These are phyloP conservation scores for Gonocerus acuteangulatus DNA, from an alignment of 2,888 invertebrate species.

Conservation along the genomic window DNA sequence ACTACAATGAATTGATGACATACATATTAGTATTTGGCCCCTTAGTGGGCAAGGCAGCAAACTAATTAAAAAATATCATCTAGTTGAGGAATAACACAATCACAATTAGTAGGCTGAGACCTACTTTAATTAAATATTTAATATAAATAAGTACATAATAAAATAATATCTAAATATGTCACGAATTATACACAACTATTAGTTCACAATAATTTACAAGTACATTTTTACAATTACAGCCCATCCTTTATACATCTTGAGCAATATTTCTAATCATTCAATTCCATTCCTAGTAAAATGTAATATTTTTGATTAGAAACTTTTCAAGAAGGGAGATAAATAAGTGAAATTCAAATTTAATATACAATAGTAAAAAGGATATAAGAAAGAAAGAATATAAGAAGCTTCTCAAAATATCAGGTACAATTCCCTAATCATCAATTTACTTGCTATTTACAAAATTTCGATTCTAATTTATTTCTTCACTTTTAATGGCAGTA, in stretches of 20 bases:
- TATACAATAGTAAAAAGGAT: not conserved
- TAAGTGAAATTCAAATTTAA: not conserved
- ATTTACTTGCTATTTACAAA: conserved; percentile 12
- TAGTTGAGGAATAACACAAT: conserved; percentile 19
- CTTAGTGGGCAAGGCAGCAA: not conserved
- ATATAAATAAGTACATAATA: conserved; percentile 17
- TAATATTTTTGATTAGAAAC: not conserved
- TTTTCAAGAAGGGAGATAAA: not conserved
- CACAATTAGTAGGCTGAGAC: conserved; percentile 14
- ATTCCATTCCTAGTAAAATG: not conserved
- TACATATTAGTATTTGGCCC: conserved; percentile 8
- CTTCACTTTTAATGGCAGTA: not conserved
- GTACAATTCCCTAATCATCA: conserved; percentile 15
- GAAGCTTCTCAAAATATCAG: conserved; percentile 7
- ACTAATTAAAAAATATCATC: conserved; percentile 4
- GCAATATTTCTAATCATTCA: conserved; percentile 6
- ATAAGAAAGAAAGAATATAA: conserved; percentile 2
- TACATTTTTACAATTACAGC: not conserved
- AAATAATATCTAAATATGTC: conserved; percentile 7
- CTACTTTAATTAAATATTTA: not conserved
- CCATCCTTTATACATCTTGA: not conserved
- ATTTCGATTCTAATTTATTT: not conserved
- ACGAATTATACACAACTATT: conserved; percentile 9
- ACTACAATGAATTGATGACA: not conserved
- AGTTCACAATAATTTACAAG: conserved; percentile 13